A percentile compares a stretch with the other conserved stretches of the same genome.
Conservation (phyloP, 2,113 vertebrate species). For the Austrofundulus limnaeus region DNA sequence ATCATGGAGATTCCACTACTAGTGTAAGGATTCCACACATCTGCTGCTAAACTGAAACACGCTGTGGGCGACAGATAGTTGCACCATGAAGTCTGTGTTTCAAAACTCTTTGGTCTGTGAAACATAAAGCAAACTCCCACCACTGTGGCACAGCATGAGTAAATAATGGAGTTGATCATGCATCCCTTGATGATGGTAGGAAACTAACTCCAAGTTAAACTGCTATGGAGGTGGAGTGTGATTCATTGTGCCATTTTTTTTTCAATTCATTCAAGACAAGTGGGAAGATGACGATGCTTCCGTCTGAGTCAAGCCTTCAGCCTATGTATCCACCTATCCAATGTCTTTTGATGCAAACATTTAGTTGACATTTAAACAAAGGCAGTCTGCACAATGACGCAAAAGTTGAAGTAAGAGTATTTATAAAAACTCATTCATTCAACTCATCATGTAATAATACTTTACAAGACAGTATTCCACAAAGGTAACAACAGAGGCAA, state of each 20-base stretch:
- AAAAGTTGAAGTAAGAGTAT: background rate
- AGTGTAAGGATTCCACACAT: conserved; percentile 63
- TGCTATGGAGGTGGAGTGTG: conserved; percentile 72
- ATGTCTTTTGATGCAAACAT: background rate
- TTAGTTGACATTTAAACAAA: background rate
- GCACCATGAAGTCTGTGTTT: conserved; percentile 39
- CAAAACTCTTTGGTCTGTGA: conserved; percentile 49
- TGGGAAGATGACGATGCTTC: conserved; percentile 48
- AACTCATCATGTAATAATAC: background rate
- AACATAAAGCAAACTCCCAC: conserved; percentile 53
- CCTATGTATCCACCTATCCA: conserved; percentile 1
- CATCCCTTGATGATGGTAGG: conserved; percentile 65
- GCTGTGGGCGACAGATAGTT: conserved; percentile 57
- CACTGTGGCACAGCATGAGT: conserved; percentile 48
- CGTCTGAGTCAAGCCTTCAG: background rate
- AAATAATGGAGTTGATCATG: conserved; percentile 41
- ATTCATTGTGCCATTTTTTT: conserved; percentile 72
- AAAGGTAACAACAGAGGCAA: conserved; percentile 3
- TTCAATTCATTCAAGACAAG: conserved; percentile 36
- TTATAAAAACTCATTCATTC: background rate
- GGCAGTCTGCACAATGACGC: too few relatives aligned
- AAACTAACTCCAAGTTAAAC: conserved; percentile 66
- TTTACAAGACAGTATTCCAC: conserved; percentile 7
- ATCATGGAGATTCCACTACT: conserved; percentile 72
- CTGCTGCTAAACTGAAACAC: conserved; percentile 43